These are phyloP conservation scores for Parasteatoda tepidariorum DNA, from an alignment of 1,140 invertebrate genomes.

Conservation along the genomic window DNA sequence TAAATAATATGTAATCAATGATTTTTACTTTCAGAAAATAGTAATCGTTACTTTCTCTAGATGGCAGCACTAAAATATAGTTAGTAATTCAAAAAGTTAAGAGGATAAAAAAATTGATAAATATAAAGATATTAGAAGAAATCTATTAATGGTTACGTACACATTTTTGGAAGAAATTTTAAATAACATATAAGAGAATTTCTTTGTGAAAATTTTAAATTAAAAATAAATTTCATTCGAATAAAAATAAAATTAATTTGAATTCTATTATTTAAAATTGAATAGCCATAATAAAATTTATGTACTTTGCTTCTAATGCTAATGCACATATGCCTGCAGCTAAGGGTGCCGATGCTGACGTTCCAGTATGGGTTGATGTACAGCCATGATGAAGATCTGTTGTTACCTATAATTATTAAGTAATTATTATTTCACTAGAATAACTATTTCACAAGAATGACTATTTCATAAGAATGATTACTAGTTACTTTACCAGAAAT, in stretches of 20 bases:
- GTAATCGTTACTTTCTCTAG: too few species aligned
- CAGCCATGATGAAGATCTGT: slow-evolving; percentile 92
- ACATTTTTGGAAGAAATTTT: too few species aligned
- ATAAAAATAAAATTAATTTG: neutral
- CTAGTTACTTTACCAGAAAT: neutral
- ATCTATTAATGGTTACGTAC: too few species aligned
- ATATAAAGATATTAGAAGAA: too few species aligned
- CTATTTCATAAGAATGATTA: neutral
- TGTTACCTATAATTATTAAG: slow-evolving; percentile 73
- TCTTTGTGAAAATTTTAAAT: too few species aligned
- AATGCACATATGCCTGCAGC: slow-evolving; percentile 97
- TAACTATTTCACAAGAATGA: neutral
- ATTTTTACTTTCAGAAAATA: too few species aligned
- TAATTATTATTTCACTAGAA: neutral
- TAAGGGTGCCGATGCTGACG: slow-evolving; percentile 94
- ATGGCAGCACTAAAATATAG: too few species aligned
- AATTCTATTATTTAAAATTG: neutral
- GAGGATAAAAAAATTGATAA: too few species aligned
- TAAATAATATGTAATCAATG: too few species aligned
- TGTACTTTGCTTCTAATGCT: slow-evolving; percentile 89
- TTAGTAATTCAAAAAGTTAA: too few species aligned
- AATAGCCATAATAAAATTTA: neutral
- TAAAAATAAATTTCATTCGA: too few species aligned
- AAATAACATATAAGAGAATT: too few species aligned
- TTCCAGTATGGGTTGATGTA: slow-evolving; percentile 72